Evolutionary conservation across 2,888 invertebrate genomes (phyloP), one percentile per base, ranked within the genome.

Genomic region (Trichopria drosophilae): DNA sequence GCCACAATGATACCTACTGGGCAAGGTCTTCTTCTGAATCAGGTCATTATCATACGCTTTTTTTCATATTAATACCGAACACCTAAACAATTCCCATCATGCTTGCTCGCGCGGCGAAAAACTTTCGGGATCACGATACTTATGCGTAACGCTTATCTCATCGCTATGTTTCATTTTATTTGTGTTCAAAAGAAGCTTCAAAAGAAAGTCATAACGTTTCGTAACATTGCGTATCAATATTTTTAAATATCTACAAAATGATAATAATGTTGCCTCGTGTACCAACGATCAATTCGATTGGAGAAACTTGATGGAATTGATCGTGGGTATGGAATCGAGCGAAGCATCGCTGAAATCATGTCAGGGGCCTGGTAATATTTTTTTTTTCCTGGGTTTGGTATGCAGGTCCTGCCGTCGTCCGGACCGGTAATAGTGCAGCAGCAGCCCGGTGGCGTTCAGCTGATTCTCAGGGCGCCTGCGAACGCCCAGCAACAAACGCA

Each of bases 371-470:
- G 51, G 31, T 43, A 45, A 45, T 45, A 26, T 45, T 47, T 50
- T 55, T 63, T 67, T 67, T 63, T 50, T 64, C 65, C 59, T 67
- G 67, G 67, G 67, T 72, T 72, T 72, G 68, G 65, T 71, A 69
- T 57, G 58, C 69, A 75, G 75, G 74, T 75, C 61, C 67, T 76
- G 58, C 74, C 76, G 52, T 75, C 75, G 51, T 69, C 73, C 51
- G 76, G 74, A 72, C 83, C 82, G 40, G 79, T 84, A 56, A 72
- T 84, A 64, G 81, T 84, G 54, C 84, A 84, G 61, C 84, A 83
- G 65, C 82, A 83, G 67, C 80, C 84, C 40, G 84, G 85, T 62
- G 84, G 85, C 36, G 84, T 87, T 46, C 87, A 87, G 69, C 80
- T 87, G 57, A 86, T 87, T 60, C 76, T 87, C 60, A 78, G 86